phyloP scores from a whole-genome alignment of 1,140 invertebrate species.

The Meloidogyne hapla region DNA sequence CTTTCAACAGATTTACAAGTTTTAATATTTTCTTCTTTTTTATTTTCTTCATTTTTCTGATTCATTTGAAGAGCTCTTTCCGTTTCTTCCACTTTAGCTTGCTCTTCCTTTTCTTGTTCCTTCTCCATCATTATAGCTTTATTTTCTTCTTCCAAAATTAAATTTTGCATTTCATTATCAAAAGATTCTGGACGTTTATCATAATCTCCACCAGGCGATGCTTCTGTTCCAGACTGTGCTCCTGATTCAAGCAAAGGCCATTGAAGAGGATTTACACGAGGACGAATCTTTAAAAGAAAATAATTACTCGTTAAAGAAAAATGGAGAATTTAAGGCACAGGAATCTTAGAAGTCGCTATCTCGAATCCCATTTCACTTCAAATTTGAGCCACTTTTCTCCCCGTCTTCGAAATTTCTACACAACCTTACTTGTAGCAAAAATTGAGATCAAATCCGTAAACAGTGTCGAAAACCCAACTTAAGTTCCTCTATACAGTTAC shows the following conservation, averaged over 20 bases:
- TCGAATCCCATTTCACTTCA: too few relatives aligned
- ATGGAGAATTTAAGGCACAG: too few relatives aligned
- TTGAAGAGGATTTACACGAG: constrained; percentile 25
- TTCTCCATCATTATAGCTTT: neutral
- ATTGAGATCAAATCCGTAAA: too few relatives aligned
- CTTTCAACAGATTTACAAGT: neutral
- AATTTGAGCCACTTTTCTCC: too few relatives aligned
- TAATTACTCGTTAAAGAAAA: too few relatives aligned
- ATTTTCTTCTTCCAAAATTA: neutral
- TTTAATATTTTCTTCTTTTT: neutral
- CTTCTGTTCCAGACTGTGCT: constrained; percentile 15
- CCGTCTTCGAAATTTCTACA: too few relatives aligned
- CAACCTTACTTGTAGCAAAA: too few relatives aligned
- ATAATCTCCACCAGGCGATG: neutral
- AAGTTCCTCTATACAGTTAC: too few relatives aligned
- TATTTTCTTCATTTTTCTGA: neutral
- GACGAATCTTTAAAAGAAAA: constrained; percentile 37
- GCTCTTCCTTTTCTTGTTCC: neutral
- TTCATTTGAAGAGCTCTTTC: neutral
- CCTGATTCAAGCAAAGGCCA: constrained; percentile 31
- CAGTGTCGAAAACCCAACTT: too few relatives aligned
- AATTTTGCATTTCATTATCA: neutral
- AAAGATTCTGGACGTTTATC: constrained; percentile 4
- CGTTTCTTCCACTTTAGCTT: neutral
- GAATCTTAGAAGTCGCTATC: too few relatives aligned